Conservation (phyloP, 2,888 invertebrate species). For the Mongoloraphidia duomilia region DNA sequence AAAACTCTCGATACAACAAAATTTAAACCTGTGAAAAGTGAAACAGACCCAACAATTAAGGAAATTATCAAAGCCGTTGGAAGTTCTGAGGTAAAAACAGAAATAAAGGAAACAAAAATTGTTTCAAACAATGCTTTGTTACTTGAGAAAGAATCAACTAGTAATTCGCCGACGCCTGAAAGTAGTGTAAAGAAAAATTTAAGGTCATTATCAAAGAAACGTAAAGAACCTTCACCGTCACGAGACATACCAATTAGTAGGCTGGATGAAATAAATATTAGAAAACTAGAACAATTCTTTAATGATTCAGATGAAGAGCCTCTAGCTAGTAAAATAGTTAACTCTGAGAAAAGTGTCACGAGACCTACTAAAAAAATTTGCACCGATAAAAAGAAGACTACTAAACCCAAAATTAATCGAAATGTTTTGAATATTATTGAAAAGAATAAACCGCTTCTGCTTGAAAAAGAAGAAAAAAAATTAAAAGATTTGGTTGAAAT, state of each 20-base stretch:
- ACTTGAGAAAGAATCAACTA: no score
- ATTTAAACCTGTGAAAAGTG: no score
- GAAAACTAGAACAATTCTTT: constrained; percentile 31
- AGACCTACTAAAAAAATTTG: constrained; percentile 6
- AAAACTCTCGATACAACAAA: no score
- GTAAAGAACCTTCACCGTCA: constrained; percentile 4
- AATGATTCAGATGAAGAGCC: constrained; percentile 54
- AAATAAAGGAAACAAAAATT: no score
- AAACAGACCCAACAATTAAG: no score
- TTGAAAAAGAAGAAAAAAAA: constrained; percentile 3
- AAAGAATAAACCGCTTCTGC: constrained; percentile 4
- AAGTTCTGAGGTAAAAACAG: no score
- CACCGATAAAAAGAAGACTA: constrained; percentile 6
- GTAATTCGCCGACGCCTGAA: no score
- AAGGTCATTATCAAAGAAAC: constrained; percentile 3
- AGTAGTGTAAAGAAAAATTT: constrained; percentile 16
- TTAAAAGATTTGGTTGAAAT: no score
- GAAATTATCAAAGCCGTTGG: no score
- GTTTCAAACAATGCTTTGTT: no score
- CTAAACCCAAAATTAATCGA: constrained; percentile 5
- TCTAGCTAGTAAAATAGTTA: constrained; percentile 37
- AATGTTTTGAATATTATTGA: background rate
- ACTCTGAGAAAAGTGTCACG: constrained; percentile 19
- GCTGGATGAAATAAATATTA: background rate
- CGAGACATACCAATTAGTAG: constrained; percentile 8